Evolutionary conservation across 2,113 vertebrate species (phyloP).

Genomic region (Crotalus horridus): DNA sequence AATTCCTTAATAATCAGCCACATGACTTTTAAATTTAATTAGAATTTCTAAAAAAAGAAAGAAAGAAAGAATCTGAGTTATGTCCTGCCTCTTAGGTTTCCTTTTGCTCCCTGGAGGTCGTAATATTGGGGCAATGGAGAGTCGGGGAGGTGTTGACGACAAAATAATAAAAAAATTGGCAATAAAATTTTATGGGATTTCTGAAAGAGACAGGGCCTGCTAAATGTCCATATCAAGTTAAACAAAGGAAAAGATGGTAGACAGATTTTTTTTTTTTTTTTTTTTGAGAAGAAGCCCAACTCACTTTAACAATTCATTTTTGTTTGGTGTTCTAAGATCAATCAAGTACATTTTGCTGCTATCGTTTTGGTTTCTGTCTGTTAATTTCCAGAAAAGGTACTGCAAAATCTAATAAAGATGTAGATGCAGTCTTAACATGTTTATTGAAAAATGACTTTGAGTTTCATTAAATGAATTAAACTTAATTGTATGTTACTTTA

Average conservation of each 20-base stretch:
- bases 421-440: neutral
- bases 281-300: neutral
- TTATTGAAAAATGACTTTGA: neutral
- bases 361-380: neutral
- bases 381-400: neutral
- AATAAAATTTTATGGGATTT: slow-evolving; percentile 43
- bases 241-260: neutral
- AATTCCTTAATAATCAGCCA: neutral
- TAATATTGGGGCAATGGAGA: slow-evolving; percentile 37
- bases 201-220: slow-evolving; percentile 34
- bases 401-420: neutral
- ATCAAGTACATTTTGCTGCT: neutral
- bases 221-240: slow-evolving; percentile 31
- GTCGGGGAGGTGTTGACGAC: slow-evolving; percentile 45
- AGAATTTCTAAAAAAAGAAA: slow-evolving; percentile 47
- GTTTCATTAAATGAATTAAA: neutral
- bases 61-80: slow-evolving; percentile 49
- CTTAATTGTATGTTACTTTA: neutral
- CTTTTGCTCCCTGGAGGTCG: slow-evolving; percentile 44
- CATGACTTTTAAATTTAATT: slow-evolving; percentile 58
- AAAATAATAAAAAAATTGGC: slow-evolving; percentile 27
- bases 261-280: neutral
- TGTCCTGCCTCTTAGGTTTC: slow-evolving; percentile 39
- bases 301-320: neutral
- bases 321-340: neutral